Base-by-base conservation (phyloP, 2,113 vertebrate species). In the Vulpes ferrilata region DNA sequence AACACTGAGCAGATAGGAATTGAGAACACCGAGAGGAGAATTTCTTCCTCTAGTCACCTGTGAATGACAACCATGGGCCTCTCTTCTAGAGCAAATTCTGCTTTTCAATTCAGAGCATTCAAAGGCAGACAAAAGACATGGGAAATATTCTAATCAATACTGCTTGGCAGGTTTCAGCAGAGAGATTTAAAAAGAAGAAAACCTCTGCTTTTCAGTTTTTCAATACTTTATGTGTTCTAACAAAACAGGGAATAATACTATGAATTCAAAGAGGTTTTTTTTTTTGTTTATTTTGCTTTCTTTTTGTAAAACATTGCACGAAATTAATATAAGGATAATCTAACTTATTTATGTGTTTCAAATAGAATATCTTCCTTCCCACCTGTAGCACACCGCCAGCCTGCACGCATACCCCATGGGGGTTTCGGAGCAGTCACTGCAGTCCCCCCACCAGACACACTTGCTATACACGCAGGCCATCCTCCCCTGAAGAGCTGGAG, bases 71-170 rank as follows among this genome's bases (percentile, higher is more conserved):
- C 16, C 69, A 0, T 6, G 53, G 11, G 3, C 8, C 79, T 94
- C 43, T 51, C 60, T 96, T 38, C 88, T 5, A 48, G 20, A 92
- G 48, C 48, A 93, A 94, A 93, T 78, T 81, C 55, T 80, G 65
- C 48, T 97, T 97, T 90, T 82, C 59, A 55, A 32, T 92, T 79
- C 76, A 22, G 23, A 27, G 17, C 73, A 76, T 59, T 88, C 35
- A 92, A 51, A 91, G 48, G 67, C 35, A 84, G 79, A 88, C 23
- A 93, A 93, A 97, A 95, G 57, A 48, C 25, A 13, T 19, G 48
- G 48, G 64, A 48, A 94, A 90, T 79, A 91, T 16, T 79, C 79
- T 89, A 93, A 96, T 93, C 82, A 95, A 92, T 95, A 81, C 6
- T 7, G 19, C 69, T 92, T 13, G 35, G 6, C n/a, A 87, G 23